Base-by-base conservation (phyloP, 2,888 invertebrate genomes). In the Orthosia gothica region DNA sequence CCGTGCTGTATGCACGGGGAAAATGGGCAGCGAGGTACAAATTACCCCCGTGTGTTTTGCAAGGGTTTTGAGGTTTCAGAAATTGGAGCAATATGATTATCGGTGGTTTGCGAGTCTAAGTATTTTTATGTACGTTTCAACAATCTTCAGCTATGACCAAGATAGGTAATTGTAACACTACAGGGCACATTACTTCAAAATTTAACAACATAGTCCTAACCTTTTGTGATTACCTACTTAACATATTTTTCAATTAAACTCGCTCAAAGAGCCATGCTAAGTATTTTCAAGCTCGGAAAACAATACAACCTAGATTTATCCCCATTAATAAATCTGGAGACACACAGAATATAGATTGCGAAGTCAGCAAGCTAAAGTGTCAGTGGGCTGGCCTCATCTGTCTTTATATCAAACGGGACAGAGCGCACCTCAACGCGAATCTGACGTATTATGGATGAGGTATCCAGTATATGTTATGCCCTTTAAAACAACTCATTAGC, bases 1-100 rank as follows among this genome's bases (percentile, higher is more conserved):
- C 87, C 82, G 84, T 83, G 87, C 83, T 88, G 87, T 85, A 89
- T 87, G 89, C 87, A 86, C 77, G 81, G 72, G 74, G 81, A 83
- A 88, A 89, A 89, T 85, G 81, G 85, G 80, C 79, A 83, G 76
- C 65, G 67, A 20, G 80, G 74, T 70, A 73, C 82, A 85, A 86
- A 87, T 86, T 85, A 69, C 79, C 79, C 76, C 79, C 62, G 73
- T 74, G 69, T 67, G 77, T 70, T 82, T 87, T 76, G 83, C 64
- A 72, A 77, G 67, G 77, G 69, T 77, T 85, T 84, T 76, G 59
- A 61, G 52, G 55, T 26, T 72, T 20, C 7, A 58, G 52, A 45
- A 64, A 76, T 55, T 68, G 23, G 45, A 57, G 16, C 67, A 55
- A 32, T 63, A 55, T 75, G 11, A 62, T 32, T 0, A 50, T 11